Base-by-base conservation (phyloP, 1,140 invertebrate genomes). In the Hestina assimilis region DNA sequence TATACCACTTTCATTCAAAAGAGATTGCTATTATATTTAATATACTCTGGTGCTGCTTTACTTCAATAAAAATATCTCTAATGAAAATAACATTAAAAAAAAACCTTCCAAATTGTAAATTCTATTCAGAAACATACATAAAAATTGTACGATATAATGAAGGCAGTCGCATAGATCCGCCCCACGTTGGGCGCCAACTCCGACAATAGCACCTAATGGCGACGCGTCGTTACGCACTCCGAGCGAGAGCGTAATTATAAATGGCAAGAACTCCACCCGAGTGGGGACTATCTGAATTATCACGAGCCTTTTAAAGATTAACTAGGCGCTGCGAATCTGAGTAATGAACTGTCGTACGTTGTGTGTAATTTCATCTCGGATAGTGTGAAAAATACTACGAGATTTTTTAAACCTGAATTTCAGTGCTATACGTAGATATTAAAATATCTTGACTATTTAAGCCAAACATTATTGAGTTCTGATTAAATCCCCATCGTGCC, bases 181-280 rank as follows among this genome's bases (percentile, higher is more conserved):
- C 65, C 64, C 72, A 64, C 62, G 72, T 62, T 64, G 73, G 69
- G 74, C 72, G 69, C 72, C 75, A 75, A 50, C 33, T 28, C 19
- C 47, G 38, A 83, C 79, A 83, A 80, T 79, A 56, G 52, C 57
- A 59, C 51, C 75, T 83, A 81, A 83, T 81, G 80, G 69, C 75
- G 72, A 51, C 64, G 71, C 55, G 61, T 76, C 71, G 72, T 78
- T 78, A 78, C 67, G 60, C 75, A 67, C 78, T 79, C 67, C 33
- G 62, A 48, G 59, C 51, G 53, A 55, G 50, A 48, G 45, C 62
- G 60, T 56, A 66, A 76, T 78, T 80, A 73, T 70, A 63, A 62
- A 63, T 56, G 59, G 56, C 53, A 45, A 60, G 53, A 43, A 56
- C 46, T 51, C 41, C 20, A 35, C 6, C 8, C 24, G 31, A 47